Percentiles rank a stretch among this genome's conserved stretches.
Evolutionary conservation across 2,113 vertebrate genomes (phyloP).

Genomic region (Channa argus): DNA sequence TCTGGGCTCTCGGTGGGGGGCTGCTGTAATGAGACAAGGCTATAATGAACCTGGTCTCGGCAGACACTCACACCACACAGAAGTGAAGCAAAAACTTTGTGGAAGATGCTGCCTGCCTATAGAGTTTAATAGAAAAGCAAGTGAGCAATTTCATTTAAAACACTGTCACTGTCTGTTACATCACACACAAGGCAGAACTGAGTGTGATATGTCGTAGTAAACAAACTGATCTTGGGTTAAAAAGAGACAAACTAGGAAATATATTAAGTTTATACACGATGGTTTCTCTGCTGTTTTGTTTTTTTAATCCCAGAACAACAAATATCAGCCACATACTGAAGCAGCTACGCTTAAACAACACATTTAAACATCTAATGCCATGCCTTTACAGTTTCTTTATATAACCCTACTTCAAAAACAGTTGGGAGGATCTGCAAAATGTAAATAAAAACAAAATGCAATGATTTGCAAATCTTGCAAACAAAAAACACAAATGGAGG

Average conservation of each 20-base stretch:
- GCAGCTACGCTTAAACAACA: too few relatives aligned
- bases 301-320: too few relatives aligned
- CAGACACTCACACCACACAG: constrained; percentile 40
- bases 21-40: constrained; percentile 64
- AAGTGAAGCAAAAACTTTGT: constrained; percentile 28
- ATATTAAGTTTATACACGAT: background rate
- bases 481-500: too few relatives aligned
- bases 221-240: background rate
- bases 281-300: too few relatives aligned
- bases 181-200: background rate
- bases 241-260: background rate
- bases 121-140: constrained; percentile 10
- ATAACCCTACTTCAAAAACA: too few relatives aligned
- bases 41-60: constrained; percentile 61
- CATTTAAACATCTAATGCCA: too few relatives aligned
- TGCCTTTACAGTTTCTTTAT: too few relatives aligned
- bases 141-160: constrained; percentile 7
- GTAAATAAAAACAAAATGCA: too few relatives aligned
- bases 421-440: too few relatives aligned
- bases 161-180: background rate
- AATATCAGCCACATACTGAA: too few relatives aligned
- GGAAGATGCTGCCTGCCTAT: constrained; percentile 3
- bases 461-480: too few relatives aligned
- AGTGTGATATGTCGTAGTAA: constrained; percentile 1
- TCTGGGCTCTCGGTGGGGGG: constrained; percentile 41